Evolutionary conservation across 2,797 vertebrate species (phyloP).

Genomic region (Gallinago nigripennis): DNA sequence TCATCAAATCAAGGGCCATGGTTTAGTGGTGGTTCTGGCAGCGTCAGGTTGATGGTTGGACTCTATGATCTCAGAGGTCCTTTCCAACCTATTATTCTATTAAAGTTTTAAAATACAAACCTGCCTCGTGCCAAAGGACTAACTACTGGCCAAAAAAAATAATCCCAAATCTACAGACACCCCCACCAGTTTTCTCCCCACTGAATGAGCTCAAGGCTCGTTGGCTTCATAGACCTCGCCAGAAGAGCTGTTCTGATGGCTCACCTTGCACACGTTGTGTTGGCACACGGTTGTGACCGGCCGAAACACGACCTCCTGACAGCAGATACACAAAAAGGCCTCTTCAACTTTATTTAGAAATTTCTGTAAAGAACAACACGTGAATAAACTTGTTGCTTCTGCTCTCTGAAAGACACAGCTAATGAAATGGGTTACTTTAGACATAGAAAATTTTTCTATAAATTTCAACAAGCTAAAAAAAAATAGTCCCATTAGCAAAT

Average conservation of each 20-base stretch:
- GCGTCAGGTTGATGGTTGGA: background rate
- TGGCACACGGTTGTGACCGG: conserved; percentile 94
- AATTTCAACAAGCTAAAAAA: background rate
- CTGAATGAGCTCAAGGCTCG: background rate
- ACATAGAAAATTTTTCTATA: rapidly evolving
- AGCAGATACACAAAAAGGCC: conserved; percentile 94
- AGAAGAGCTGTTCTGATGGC: background rate
- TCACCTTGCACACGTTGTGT: conserved; percentile 96
- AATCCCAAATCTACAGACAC: background rate
- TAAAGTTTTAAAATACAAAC: background rate
- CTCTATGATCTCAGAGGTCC: background rate
- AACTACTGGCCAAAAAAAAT: background rate
- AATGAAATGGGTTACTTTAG: background rate
- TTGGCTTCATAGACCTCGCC: background rate
- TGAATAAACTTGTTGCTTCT: rapidly evolving
- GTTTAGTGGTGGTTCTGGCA: background rate
- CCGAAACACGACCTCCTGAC: conserved; percentile 93
- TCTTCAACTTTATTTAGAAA: conserved; percentile 95
- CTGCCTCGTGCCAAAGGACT: background rate
- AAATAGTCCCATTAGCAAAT: background rate
- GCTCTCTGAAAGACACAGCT: background rate
- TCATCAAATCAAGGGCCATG: background rate
- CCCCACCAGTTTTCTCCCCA: no score
- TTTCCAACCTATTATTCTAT: background rate
- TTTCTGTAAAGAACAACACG: conserved; percentile 75